phyloP scores from a whole-genome alignment of 1,140 invertebrate species.

The Lordiphosa collinella region DNA sequence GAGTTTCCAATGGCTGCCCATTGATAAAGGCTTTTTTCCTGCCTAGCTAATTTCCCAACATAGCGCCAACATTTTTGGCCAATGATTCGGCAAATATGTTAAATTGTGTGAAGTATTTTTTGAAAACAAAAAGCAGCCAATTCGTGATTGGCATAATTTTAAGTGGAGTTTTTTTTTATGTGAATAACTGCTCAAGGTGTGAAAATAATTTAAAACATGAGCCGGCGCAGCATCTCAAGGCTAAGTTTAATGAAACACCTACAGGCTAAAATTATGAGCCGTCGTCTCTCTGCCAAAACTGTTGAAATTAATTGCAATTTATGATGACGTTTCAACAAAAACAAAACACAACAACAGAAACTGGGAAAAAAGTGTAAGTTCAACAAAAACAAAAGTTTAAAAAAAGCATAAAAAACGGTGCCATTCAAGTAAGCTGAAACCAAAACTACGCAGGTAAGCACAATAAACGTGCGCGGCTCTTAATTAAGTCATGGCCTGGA shows the following conservation, averaged over 20 bases:
- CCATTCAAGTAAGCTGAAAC: constrained; percentile 34
- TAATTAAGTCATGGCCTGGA: constrained; percentile 73
- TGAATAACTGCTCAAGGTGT: constrained; percentile 47
- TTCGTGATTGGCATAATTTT: constrained; percentile 74
- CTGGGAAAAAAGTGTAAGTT: constrained; percentile 41
- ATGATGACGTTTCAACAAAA: constrained; percentile 76
- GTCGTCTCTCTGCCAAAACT: constrained; percentile 29
- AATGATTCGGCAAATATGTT: constrained; percentile 30
- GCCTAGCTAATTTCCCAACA: constrained; percentile 25
- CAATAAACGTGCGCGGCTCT: constrained; percentile 75
- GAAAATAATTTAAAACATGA: constrained; percentile 69
- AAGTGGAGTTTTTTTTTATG: constrained; percentile 38
- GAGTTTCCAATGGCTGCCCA: constrained; percentile 54
- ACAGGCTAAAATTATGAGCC: constrained; percentile 57
- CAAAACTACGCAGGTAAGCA: constrained; percentile 74
- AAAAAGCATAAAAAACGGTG: constrained; percentile 39
- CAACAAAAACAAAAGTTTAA: constrained; percentile 52
- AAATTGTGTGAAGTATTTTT: constrained; percentile 49
- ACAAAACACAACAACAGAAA: constrained; percentile 43
- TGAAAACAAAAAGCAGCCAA: constrained; percentile 29
- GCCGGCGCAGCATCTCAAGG: constrained; percentile 43
- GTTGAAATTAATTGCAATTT: constrained; percentile 78
- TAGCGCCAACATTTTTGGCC: constrained; percentile 16
- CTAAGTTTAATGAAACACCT: constrained; percentile 75
- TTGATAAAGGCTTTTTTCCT: constrained; percentile 1